Base-by-base conservation (phyloP, 2,113 vertebrate genomes). In the Oncorhynchus clarkii region DNA sequence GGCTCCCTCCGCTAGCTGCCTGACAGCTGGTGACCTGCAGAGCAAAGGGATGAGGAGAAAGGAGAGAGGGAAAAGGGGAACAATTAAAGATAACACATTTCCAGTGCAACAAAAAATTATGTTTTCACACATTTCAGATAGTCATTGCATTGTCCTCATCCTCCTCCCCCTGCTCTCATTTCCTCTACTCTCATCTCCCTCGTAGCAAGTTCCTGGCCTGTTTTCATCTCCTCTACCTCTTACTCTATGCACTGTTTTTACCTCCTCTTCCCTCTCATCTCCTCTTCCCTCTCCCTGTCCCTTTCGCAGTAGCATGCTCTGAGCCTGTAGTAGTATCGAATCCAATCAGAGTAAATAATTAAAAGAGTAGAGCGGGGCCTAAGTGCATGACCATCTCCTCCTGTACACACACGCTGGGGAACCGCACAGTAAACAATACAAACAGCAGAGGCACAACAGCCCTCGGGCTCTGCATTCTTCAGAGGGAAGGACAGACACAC, bases 1-100 rank as follows among this genome's bases (percentile, higher is more conserved):
- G 94, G 93, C 74, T 96, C 93, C 78, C 92, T 93, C 89, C 88
- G 89, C 88, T 95, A 90, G 71, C 79, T 90, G 87, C 93, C 92
- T 90, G 95, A 95, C 94, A 98, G 90, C 85, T 80, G 91, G 92
- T 96, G 95, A 86, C 96, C 96, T 96, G 75, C 70, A 89, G 93
- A 90, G 80, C 89, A 87, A 62, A 64, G n/a, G 78, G 85, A 90
- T 88, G 83, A 89, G 88, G 87, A 75, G 79, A 67, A 26, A 75
- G 78, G 67, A 51, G 34, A 73, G 79, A 76, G 84, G 85, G 78
- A 83, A 64, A 71, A 88, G 86, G 75, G 84, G 75, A 11, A 51
- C 49, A 29, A 51, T 24, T 2, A 70, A 18, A 24, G 59, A 31
- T 0, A 11, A 62, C 1, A 62, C 1, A 62, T 62, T 62, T 11